Conservation (phyloP, 1,140 invertebrate genomes). For the Macrobrachium nipponense region DNA sequence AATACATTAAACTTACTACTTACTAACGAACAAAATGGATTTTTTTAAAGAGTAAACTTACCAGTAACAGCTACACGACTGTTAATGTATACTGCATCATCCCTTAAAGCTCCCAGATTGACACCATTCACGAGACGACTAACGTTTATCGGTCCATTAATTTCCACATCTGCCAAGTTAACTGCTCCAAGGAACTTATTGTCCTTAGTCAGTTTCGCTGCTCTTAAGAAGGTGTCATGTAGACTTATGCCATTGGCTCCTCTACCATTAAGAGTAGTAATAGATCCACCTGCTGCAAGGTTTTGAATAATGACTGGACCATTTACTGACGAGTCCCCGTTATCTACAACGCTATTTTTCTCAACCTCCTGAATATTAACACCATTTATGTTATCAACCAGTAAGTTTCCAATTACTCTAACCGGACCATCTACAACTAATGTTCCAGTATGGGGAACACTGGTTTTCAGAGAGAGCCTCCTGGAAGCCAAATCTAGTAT, state of each 20-base stretch:
- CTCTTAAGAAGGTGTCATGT: conserved; percentile 20
- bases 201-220: conserved; percentile 25
- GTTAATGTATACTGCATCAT: conserved; percentile 43
- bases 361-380: conserved; percentile 6
- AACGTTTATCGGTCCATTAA: conserved; percentile 29
- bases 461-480: conserved; percentile 5
- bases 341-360: conserved; percentile 21
- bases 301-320: conserved; percentile 6
- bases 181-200: conserved; percentile 11
- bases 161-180: background rate
- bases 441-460: conserved; percentile 7
- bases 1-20: background rate
- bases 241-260: conserved; percentile 42
- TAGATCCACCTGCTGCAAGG: conserved; percentile 18
- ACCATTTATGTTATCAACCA: conserved; percentile 16
- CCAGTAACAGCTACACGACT: background rate
- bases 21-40: background rate
- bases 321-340: background rate
- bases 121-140: conserved; percentile 41
- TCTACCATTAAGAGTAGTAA: conserved; percentile 6
- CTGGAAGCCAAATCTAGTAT: background rate
- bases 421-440: conserved; percentile 31
- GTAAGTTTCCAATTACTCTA: conserved; percentile 16
- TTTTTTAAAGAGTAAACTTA: background rate
- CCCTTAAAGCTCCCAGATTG: conserved; percentile 15